Conservation (phyloP, 2,888 invertebrate species). For the Chalcosyrphus nemorum region DNA sequence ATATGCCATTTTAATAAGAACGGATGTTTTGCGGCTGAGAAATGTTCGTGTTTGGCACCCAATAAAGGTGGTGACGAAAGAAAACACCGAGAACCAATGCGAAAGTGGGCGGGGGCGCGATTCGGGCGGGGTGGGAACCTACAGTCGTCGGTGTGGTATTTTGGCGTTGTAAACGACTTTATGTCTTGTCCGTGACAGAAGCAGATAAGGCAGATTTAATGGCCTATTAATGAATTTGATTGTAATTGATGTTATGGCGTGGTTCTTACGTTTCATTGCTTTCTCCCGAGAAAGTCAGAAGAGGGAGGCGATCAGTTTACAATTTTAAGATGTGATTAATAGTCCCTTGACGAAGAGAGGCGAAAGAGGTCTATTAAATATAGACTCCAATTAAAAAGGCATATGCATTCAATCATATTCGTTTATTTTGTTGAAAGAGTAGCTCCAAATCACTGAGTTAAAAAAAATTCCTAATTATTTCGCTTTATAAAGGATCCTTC, state of each 20-base stretch:
- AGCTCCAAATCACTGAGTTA: too few relatives aligned
- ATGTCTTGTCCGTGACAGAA: conserved; percentile 67
- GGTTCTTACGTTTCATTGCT: conserved; percentile 53
- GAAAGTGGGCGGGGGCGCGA: conserved; percentile 13
- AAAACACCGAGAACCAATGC: conserved; percentile 8
- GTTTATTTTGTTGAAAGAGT: too few relatives aligned
- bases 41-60: conserved; percentile 64
- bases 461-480: too few relatives aligned
- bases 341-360: not conserved
- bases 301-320: conserved; percentile 23
- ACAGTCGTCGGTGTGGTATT: not conserved
- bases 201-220: conserved; percentile 69
- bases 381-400: not conserved
- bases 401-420: too few relatives aligned
- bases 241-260: conserved; percentile 63
- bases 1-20: conserved; percentile 65
- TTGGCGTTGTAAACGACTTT: conserved; percentile 60
- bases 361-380: not conserved
- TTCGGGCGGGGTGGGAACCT: conserved; percentile 1
- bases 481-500: too few relatives aligned
- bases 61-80: conserved; percentile 46
- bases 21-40: conserved; percentile 57
- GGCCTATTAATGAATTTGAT: conserved; percentile 69
- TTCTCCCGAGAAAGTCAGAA: too few relatives aligned
- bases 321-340: conserved; percentile 42